A percentile compares a stretch with the other conserved stretches of the same genome.
Evolutionary conservation across 2,797 vertebrate genomes (phyloP).

Genomic region (Acanthurus tractus): DNA sequence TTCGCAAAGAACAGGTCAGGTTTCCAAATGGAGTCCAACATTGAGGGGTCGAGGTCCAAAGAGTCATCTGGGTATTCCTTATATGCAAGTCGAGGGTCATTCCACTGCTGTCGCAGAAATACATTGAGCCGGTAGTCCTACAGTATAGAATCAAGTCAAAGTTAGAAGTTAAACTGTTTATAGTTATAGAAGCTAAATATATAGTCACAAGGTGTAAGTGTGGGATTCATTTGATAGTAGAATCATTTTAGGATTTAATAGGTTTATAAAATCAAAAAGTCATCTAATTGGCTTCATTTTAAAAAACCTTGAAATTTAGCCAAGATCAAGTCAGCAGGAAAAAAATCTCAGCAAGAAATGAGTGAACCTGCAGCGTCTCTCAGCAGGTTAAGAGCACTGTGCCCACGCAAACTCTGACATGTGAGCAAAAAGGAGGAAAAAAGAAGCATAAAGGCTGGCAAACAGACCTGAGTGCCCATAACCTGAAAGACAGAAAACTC

Average conservation of each 20-base stretch:
- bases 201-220: neutral
- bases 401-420: neutral
- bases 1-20: conserved; percentile 97
- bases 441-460: conserved; percentile 25
- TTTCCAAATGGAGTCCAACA: conserved; percentile 98
- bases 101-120: conserved; percentile 96
- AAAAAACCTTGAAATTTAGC: neutral
- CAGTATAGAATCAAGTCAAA: neutral
- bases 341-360: neutral
- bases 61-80: conserved; percentile 95
- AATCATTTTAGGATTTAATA: neutral
- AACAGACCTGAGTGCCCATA: conserved; percentile 33
- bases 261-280: neutral
- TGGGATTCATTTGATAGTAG: neutral
- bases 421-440: neutral
- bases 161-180: neutral
- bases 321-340: neutral
- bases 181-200: neutral
- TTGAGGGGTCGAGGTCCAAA: conserved; percentile 94
- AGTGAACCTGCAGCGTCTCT: conserved; percentile 10
- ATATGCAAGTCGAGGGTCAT: conserved; percentile 93
- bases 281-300: conserved; percentile 9
- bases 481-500: conserved; percentile 47
- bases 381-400: conserved; percentile 12
- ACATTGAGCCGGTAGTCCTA: conserved; percentile 96